Percentiles rank a stretch among this genome's conserved stretches.
These are phyloP conservation scores for Hypotaenidia okinawae DNA, from an alignment of 2,797 vertebrate species.

Conservation along the genomic window DNA sequence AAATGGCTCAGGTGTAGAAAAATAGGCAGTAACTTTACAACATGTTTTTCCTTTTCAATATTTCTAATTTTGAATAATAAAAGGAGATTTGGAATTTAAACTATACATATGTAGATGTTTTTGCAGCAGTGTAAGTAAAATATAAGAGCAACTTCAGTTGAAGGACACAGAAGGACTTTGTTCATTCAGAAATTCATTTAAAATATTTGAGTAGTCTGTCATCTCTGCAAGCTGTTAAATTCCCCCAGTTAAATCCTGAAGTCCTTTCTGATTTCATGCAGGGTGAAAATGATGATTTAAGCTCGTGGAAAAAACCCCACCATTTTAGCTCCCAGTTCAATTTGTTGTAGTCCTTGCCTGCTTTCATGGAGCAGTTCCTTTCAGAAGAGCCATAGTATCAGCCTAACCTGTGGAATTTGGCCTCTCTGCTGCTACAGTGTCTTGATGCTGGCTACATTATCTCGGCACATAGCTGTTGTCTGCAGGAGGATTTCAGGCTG, in stretches of 20 bases:
- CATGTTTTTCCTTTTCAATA: not conserved
- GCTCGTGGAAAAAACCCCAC: not conserved
- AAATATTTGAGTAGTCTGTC: constrained; percentile 43
- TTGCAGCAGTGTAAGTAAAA: not conserved
- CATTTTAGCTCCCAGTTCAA: not conserved
- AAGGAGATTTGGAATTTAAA: not conserved
- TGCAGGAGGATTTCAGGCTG: not conserved
- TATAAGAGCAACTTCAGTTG: not conserved
- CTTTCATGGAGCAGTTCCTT: not conserved
- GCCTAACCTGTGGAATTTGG: not conserved
- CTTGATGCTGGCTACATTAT: fast-evolving
- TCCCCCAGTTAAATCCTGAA: not conserved
- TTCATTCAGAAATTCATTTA: constrained; percentile 12
- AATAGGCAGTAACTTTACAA: not conserved
- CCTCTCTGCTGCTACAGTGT: not conserved
- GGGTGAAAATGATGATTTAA: constrained; percentile 14
- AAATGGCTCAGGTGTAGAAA: not conserved
- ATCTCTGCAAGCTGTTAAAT: constrained; percentile 51
- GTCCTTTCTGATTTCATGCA: constrained; percentile 28
- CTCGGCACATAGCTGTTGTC: not conserved
- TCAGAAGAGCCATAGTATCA: not conserved
- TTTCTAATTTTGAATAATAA: constrained; percentile 28
- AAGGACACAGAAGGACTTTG: constrained; percentile 48
- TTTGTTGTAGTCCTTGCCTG: not conserved
- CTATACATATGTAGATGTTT: not conserved